A percentile compares a stretch with the other conserved stretches of the same genome.
phyloP scores from a whole-genome alignment of 2,888 invertebrate species.

The Nowickia ferox region DNA sequence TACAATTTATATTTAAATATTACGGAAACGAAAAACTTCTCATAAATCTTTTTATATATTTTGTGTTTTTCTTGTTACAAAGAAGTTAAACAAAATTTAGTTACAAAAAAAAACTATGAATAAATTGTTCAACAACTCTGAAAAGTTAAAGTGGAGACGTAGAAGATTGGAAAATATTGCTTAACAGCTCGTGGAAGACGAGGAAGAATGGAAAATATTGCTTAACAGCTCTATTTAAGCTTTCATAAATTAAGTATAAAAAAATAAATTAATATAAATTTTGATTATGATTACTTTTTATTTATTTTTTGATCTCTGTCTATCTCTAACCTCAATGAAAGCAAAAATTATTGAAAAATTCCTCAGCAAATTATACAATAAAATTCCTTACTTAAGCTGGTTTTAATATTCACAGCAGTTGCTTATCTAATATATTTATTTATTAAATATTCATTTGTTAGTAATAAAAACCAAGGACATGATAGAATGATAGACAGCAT shows the following conservation, averaged over 20 bases:
- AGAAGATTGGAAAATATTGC: not conserved
- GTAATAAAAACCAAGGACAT: not conserved
- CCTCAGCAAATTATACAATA: not conserved
- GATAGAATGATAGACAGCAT: slow-evolving; percentile 9
- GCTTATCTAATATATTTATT: not conserved
- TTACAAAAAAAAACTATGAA: slow-evolving; percentile 6
- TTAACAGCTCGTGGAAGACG: not conserved
- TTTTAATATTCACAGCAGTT: too few species aligned
- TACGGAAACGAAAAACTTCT: slow-evolving; percentile 7
- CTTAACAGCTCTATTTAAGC: not conserved
- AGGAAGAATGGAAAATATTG: not conserved
- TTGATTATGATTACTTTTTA: not conserved
- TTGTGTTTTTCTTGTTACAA: not conserved
- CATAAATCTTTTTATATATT: slow-evolving; percentile 1
- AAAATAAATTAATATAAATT: not conserved
- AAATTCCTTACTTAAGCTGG: not conserved
- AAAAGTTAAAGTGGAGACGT: slow-evolving; percentile 14
- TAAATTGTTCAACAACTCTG: not conserved
- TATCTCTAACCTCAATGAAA: not conserved
- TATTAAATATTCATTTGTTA: not conserved
- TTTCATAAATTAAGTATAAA: not conserved
- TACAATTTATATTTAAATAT: slow-evolving; percentile 9
- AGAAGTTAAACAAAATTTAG: not conserved
- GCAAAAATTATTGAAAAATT: not conserved
- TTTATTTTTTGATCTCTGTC: too few species aligned